phyloP scores from a whole-genome alignment of 2,888 invertebrate genomes.

The Calameuta idolon region DNA sequence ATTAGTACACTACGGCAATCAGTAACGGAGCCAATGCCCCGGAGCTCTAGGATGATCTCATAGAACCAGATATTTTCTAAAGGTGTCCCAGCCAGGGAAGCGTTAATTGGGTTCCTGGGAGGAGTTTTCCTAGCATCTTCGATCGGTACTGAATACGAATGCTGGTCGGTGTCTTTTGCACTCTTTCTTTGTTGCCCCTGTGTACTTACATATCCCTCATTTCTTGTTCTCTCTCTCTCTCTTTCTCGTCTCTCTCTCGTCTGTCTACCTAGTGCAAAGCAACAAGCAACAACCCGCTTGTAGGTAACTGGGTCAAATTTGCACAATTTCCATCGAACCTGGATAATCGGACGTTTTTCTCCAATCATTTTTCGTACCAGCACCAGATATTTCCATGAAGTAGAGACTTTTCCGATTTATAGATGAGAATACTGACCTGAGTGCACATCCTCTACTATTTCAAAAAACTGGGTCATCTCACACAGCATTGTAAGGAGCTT shows the following conservation, averaged over 20 bases:
- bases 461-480: neutral
- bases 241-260: slow-evolving; percentile 1
- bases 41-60: neutral
- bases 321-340: neutral
- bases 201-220: neutral
- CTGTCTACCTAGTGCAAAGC: neutral
- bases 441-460: neutral
- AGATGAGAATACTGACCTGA: neutral
- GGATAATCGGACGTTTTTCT: too few relatives aligned
- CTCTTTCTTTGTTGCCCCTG: slow-evolving; percentile 2
- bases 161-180: neutral
- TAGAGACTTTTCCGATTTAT: neutral
- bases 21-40: neutral
- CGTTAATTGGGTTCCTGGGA: neutral
- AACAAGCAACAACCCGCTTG: slow-evolving; percentile 3
- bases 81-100: neutral
- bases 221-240: neutral
- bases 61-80: neutral
- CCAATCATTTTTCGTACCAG: too few relatives aligned
- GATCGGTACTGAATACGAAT: neutral
- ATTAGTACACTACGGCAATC: neutral
- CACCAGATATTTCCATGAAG: neutral
- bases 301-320: neutral
- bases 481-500: neutral
- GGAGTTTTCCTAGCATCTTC: neutral